These are phyloP conservation scores for Strigamia crassipes DNA, from an alignment of 2,888 invertebrate species.

Conservation along the genomic window DNA sequence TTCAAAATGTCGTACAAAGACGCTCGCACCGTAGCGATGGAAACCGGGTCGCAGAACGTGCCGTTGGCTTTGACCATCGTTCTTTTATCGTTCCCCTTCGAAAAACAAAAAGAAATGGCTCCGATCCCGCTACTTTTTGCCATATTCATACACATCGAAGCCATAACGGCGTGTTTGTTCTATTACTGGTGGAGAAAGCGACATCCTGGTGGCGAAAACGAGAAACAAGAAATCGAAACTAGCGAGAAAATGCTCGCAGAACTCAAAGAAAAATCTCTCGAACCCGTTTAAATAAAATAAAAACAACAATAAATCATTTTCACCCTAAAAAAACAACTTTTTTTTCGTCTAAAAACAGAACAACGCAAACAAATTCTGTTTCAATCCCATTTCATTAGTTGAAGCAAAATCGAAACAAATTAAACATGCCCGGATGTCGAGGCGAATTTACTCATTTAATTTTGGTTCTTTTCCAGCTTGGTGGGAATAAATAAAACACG, in stretches of 20 bases:
- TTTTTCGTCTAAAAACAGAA: too few species aligned
- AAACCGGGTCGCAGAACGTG: constrained; percentile 57
- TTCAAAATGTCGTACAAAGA: constrained; percentile 52
- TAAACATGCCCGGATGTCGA: too few species aligned
- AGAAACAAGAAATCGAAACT: not conserved
- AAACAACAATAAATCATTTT: too few species aligned
- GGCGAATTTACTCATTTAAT: too few species aligned
- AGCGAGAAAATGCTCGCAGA: not conserved
- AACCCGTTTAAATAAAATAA: too few species aligned
- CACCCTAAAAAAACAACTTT: too few species aligned
- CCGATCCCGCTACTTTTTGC: constrained; percentile 44
- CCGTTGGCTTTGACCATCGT: constrained; percentile 57
- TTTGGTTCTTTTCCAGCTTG: too few species aligned
- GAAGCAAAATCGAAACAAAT: too few species aligned
- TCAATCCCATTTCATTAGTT: too few species aligned
- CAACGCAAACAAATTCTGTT: too few species aligned
- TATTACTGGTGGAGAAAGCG: not conserved
- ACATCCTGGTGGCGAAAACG: not conserved
- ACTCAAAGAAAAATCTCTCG: not conserved
- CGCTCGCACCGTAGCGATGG: constrained; percentile 56
- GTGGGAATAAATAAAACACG: too few species aligned
- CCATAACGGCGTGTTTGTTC: not conserved
- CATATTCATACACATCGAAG: constrained; percentile 47
- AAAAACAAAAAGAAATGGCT: constrained; percentile 48
- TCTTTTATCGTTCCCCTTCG: constrained; percentile 54